Evolutionary conservation across 1,140 invertebrate species (phyloP), one percentile per base, ranked within the genome.

Genomic region (Calliphora vicina): DNA sequence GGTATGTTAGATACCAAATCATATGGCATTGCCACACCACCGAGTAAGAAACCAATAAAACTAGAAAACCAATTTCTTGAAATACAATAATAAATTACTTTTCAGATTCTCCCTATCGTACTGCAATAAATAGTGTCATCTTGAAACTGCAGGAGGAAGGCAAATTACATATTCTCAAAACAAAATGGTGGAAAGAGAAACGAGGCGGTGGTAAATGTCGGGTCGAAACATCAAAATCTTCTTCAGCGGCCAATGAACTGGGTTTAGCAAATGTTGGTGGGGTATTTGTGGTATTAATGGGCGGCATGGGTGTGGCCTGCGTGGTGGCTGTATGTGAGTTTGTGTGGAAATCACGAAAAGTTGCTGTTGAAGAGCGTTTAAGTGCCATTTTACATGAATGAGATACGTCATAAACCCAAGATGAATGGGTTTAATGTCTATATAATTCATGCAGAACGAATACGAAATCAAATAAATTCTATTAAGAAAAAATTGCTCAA

Each of bases 101-200:
- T 71, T 15, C 91, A 97, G 96, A 96, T 92, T 97, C 96, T 2
- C 96, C 96, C 50, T 97, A 96, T 91, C 93, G 95, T 86, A 96
- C 95, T 25, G 95, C 95, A 74, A 96, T 97, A 86, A 97, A 95
- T 89, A 95, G 95, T 67, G 96, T 97, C 35, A 96, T 99, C 85
- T 91, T 99, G 25, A 96, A 97, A 91, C 91, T 99, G 12, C 97
- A 98, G 92, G 97, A 99, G 92, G 95, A 97, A 91, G 97, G 97
- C 67, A 96, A 96, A 91, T 91, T 99, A 72, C 96, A 98, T 88
- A 95, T 96, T 87, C 92, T 99, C 85, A 98, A 98, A 92, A 97
- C 96, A 20, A 95, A 96, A 90, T 99, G 97, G 97, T 98, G 97
- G 97, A 97, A 97, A 91, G 95, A 97, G 90, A 96, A 96, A 91